phyloP scores from a whole-genome alignment of 2,113 vertebrate genomes.

The Calidris pygmaea region DNA sequence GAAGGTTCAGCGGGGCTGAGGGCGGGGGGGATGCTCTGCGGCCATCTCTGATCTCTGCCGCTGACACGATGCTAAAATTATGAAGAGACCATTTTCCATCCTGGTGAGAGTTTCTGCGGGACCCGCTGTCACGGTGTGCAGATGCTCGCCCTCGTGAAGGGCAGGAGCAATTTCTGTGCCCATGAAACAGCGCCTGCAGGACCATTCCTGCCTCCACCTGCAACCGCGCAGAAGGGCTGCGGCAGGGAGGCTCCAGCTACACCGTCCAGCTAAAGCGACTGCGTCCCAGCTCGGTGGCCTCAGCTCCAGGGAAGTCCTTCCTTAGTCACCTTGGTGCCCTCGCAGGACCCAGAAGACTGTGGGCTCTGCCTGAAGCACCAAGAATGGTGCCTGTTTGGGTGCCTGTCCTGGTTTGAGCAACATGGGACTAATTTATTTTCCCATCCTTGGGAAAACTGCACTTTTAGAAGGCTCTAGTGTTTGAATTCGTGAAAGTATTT shows the following conservation, averaged over 20 bases:
- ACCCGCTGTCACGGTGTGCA: neutral
- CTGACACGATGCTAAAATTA: neutral
- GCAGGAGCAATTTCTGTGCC: neutral
- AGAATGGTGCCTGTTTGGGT: neutral
- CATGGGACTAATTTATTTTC: neutral
- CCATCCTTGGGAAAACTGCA: neutral
- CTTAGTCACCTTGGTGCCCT: neutral
- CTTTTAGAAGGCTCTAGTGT: neutral
- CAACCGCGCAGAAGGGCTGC: neutral
- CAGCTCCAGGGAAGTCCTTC: neutral
- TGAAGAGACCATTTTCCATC: neutral
- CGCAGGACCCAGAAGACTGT: neutral
- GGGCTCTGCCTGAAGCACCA: neutral
- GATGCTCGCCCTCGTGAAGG: neutral
- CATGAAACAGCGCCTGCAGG: neutral
- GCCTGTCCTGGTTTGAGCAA: neutral
- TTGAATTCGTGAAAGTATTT: neutral
- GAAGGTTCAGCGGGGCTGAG: neutral
- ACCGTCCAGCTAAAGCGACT: accelerated
- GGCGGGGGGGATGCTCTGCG: neutral
- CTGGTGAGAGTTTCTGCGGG: neutral
- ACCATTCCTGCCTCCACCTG: neutral
- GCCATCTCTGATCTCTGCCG: accelerated
- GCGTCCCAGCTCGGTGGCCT: accelerated
- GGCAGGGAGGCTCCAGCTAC: neutral